Base-by-base conservation (phyloP, 2,113 vertebrate species). In the Ailurus styani region DNA sequence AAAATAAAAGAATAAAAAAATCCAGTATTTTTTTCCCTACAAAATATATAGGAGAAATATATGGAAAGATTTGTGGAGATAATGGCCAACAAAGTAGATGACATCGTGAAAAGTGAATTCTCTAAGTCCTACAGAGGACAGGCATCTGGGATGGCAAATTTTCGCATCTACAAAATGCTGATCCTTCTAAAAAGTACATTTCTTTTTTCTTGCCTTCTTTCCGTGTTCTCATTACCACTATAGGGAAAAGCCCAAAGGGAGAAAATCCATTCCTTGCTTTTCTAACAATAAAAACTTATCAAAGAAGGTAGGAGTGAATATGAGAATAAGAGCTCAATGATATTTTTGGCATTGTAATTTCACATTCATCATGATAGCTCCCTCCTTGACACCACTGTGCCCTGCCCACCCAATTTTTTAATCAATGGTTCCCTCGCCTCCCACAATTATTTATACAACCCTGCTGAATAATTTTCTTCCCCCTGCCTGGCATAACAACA, bases 231-330 rank as follows among this genome's bases (percentile, higher is more conserved):
- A 21, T 97, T 96, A 96, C 68, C 82, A 96, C 47, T 93, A 40
- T 31, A 97, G 62, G 14, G 31, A 70, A 95, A 64, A 15, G 68
- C 93, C 90, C 96, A 73, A 91, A 73, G 79, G 77, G 34, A 25
- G 4, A 50, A 95, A 95, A 93, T 89, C 62, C 86, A 29, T 60
- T 73, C 18, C 29, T n/a, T 82, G 78, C 20, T 93, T 94, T 97
- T 55, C 40, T 57, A 94, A 89, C 62, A 95, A 86, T 70, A 29
- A 60, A 93, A 96, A 84, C 55, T 77, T 60, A 93, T 89, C 93
- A 97, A 94, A 97, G 93, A 96, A 97, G 93, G 98, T 45, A 73
- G 87, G 14, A 96, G 73, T 88, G 94, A 60, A 45, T 37, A 79
- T 2, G 18, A 95, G 40, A 47, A 68, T 34, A 66, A 66, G 23